These are phyloP conservation scores for Agelastica alni DNA, from an alignment of 2,888 invertebrate genomes.

Conservation along the genomic window DNA sequence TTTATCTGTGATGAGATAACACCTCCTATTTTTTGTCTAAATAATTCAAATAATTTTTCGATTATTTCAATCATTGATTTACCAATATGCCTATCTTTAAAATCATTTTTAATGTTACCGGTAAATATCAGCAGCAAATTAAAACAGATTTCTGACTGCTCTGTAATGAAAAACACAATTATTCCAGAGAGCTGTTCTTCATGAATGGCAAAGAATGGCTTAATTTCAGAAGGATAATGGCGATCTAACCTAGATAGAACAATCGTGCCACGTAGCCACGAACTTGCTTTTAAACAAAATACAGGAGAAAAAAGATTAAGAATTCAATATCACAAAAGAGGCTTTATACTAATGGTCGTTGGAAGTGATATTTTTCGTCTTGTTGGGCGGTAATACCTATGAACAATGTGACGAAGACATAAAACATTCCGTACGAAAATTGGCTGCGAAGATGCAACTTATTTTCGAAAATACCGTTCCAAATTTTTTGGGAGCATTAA, in stretches of 20 bases:
- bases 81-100: too few species aligned
- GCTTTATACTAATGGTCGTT: conserved; percentile 80
- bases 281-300: conserved; percentile 57
- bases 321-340: conserved; percentile 65
- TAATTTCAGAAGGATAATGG: conserved; percentile 70
- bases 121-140: conserved; percentile 76
- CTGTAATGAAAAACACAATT: conserved; percentile 76
- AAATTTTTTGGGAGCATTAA: conserved; percentile 68
- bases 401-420: conserved; percentile 44
- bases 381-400: conserved; percentile 54
- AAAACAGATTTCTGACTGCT: conserved; percentile 83
- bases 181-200: conserved; percentile 83
- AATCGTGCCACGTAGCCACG: conserved; percentile 62
- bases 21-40: too few species aligned
- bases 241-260: conserved; percentile 61
- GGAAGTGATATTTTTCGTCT: conserved; percentile 58
- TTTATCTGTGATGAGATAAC: too few species aligned
- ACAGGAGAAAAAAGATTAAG: conserved; percentile 46
- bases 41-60: too few species aligned
- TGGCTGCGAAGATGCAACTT: conserved; percentile 68
- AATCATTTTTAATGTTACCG: conserved; percentile 29
- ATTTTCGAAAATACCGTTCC: conserved; percentile 77
- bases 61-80: too few species aligned
- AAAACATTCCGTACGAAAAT: conserved; percentile 58
- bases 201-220: conserved; percentile 89